Percentiles rank a stretch among this genome's conserved stretches.
phyloP scores from a whole-genome alignment of 2,113 vertebrate genomes.

The Thymallus thymallus region DNA sequence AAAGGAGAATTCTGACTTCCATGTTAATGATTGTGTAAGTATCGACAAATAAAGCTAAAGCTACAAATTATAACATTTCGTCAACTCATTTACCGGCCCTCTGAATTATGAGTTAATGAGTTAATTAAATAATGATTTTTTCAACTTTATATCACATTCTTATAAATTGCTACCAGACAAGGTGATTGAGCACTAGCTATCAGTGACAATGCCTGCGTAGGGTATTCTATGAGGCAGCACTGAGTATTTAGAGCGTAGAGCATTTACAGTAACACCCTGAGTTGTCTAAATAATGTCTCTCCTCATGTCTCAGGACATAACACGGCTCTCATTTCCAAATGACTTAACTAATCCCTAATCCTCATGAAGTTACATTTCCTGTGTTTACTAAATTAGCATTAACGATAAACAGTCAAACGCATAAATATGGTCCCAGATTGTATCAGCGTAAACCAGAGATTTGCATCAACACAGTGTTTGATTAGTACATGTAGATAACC shows the following conservation, averaged over 20 bases:
- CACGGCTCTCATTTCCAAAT: conserved; percentile 21
- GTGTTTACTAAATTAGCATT: conserved; percentile 16
- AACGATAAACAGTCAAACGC: conserved; percentile 3
- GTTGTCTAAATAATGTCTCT: conserved; percentile 13
- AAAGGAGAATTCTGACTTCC: no score
- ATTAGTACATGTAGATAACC: not conserved
- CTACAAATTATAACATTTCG: no score
- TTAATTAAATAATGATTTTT: no score
- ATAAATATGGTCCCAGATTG: not conserved
- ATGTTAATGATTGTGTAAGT: no score
- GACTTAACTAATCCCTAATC: conserved; percentile 21
- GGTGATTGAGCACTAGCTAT: not conserved
- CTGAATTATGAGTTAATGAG: no score
- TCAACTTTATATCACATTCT: no score
- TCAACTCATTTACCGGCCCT: no score
- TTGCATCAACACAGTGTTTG: not conserved
- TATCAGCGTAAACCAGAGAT: not conserved
- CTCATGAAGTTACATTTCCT: conserved; percentile 5
- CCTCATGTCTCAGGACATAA: not conserved
- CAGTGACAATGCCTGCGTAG: not conserved
- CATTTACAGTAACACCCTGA: not conserved
- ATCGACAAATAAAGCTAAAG: no score
- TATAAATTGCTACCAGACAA: not conserved
- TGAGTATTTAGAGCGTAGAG: no score
- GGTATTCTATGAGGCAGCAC: not conserved